Evolutionary conservation across 2,113 vertebrate species (phyloP).

Genomic region (Stegostoma tigrinum): DNA sequence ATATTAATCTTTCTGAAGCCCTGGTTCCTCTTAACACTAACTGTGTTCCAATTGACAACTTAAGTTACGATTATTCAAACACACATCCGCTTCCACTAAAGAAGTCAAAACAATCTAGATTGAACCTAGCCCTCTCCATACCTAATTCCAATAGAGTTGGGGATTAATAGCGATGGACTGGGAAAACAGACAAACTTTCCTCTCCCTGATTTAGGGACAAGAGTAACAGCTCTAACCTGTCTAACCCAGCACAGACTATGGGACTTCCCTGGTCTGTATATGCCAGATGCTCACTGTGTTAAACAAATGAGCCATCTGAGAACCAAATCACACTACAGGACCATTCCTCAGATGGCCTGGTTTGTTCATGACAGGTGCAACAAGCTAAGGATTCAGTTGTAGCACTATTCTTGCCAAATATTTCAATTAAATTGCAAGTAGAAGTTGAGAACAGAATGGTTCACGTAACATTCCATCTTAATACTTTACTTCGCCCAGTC

Average conservation of each 20-base stretch:
- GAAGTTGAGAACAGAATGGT: slow-evolving; percentile 28
- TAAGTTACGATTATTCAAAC: background rate
- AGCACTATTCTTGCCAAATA: slow-evolving; percentile 12
- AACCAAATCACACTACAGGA: background rate
- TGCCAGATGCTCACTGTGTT: background rate
- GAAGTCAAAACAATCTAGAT: background rate
- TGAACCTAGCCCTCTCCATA: background rate
- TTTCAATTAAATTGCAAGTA: slow-evolving; percentile 32
- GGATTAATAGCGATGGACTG: background rate
- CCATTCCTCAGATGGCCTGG: slow-evolving; percentile 15
- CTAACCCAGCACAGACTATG: too few species aligned
- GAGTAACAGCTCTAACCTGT: background rate
- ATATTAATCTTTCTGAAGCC: background rate
- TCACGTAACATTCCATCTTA: slow-evolving; percentile 12
- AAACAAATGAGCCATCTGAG: background rate
- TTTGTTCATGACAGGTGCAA: slow-evolving; percentile 17
- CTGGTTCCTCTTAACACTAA: background rate
- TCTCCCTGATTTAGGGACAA: background rate
- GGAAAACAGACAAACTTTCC: background rate
- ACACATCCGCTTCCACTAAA: background rate
- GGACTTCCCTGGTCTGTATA: background rate
- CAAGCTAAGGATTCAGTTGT: background rate
- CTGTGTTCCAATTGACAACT: background rate
- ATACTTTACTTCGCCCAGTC: slow-evolving; percentile 24
- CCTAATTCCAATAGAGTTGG: background rate